Evolutionary conservation across 2,797 vertebrate genomes (phyloP), one percentile per base, ranked within the genome.

Genomic region (Lerista edwardsae): DNA sequence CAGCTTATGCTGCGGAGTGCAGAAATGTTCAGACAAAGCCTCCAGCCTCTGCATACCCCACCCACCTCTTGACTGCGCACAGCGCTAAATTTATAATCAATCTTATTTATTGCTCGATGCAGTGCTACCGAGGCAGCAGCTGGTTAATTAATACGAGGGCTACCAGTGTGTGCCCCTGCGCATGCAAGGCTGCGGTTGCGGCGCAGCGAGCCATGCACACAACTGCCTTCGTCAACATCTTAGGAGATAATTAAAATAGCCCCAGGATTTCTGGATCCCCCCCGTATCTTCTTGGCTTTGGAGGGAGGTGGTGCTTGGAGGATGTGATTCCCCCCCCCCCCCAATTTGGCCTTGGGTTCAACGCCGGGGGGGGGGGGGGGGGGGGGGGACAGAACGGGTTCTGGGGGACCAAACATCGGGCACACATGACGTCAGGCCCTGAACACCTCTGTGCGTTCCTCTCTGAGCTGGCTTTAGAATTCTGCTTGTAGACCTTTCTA

Each of bases 81-180:
- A 57, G 82, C 23, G 72, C 86, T 87, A 84, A 84, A 87, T 87
- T 84, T 84, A 87, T 84, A 84, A 87, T 87, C 82, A 80, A 76
- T 87, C 82, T 84, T 82, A 65, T 83, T 84, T 84, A 84, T 80
- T 71, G 86, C 79, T 80, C 65, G 62, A 61, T 75, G 65, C 84
- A 51, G 73, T 75, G 84, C 78, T 87, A 84, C 72, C 19, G 65
- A 87, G 65, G 57, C 82, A 84, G 82, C 82, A 84, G 82, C 82
- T 84, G 82, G 31, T 84, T 84, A 84, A 80, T 80, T 84, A 84
- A 87, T 87, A 76, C 29, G 65, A 80, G 86, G 82, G 65, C 73
- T 27, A 72, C 65, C 77, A 15, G 69, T 25, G 59, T 31, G 57
- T 74, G 47, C 29, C 31, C 25, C 55, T 41, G 31, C 9, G 4